Evolutionary conservation across 2,113 vertebrate genomes (phyloP), one percentile per base, ranked within the genome.

Genomic region (Zosterops pallidus): DNA sequence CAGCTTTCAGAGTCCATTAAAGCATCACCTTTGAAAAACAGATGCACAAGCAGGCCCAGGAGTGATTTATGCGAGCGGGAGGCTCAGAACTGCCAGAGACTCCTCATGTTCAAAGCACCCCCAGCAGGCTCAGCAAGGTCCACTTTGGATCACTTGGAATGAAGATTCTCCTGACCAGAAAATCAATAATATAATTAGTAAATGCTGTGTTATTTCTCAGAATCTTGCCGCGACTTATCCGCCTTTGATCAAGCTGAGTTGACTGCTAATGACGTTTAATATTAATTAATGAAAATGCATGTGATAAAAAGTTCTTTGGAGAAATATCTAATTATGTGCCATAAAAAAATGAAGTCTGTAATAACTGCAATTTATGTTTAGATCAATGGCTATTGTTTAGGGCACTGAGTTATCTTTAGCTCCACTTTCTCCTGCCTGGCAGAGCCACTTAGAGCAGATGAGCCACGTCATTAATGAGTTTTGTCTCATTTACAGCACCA

Each of bases 151-250:
- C 70, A 24, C 71, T 39, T 90, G 84, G 94, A 97, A 97, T 96
- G 96, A 97, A 96, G 97, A 97, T 98, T 98, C 97, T 96, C 97
- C 97, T 97, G 95, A 97, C 97, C 95, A 96, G 96, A 97, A 98
- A 97, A 97, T 98, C 98, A 98, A 98, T 98, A 97, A 95, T 72
- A 96, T 96, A 97, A 98, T 98, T 98, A 98, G 97, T 96, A 98
- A 96, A 97, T 96, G 97, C 96, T 96, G 89, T 80, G 94, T 95
- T 97, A 95, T 97, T 97, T 90, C 95, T 97, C 97, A 97, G 95
- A 97, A 97, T 98, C 98, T 98, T 98, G 94, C 97, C 97, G 97
- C 95, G 96, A 98, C 98, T 98, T 97, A 98, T 90, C 94, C 49
- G 90, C 53, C 98, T 98, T 98, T 98, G 98, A 98, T 98, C 98